phyloP scores from a whole-genome alignment of 2,113 vertebrate genomes.

The Mesitornis unicolor region DNA sequence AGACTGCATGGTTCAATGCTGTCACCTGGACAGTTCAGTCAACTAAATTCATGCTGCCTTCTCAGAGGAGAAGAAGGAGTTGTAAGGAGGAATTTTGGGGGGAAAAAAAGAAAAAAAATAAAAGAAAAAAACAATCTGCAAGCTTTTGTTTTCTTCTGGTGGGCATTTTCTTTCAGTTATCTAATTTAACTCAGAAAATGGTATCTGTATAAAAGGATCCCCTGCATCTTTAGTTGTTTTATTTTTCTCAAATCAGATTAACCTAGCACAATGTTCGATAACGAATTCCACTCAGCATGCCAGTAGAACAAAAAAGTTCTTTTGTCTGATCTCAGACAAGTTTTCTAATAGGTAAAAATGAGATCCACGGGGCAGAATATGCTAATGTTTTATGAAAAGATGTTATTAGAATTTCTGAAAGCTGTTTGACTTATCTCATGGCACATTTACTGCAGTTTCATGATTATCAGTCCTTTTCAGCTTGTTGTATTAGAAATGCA shows the following conservation, averaged over 20 bases:
- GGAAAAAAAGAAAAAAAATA: not conserved
- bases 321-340: conserved; percentile 53
- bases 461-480: conserved; percentile 25
- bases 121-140: not conserved
- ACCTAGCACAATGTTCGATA: conserved; percentile 11
- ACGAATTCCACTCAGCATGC: conserved; percentile 31
- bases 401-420: conserved; percentile 44
- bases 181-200: not conserved
- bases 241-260: conserved; percentile 26
- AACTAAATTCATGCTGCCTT: not conserved
- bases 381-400: conserved; percentile 37
- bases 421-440: conserved; percentile 14
- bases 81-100: not conserved
- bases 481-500: conserved; percentile 28
- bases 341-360: conserved; percentile 65
- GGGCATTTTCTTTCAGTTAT: not conserved
- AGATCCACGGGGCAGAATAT: conserved; percentile 37
- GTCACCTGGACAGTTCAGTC: not conserved
- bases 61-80: too few relatives aligned
- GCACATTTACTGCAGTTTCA: conserved; percentile 5
- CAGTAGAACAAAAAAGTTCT: conserved; percentile 6
- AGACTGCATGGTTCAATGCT: not conserved
- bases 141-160: not conserved
- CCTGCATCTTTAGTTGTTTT: not conserved
- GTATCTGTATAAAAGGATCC: not conserved